These are phyloP conservation scores for Drymonia ruficornis DNA, from an alignment of 2,888 invertebrate genomes.

Conservation along the genomic window DNA sequence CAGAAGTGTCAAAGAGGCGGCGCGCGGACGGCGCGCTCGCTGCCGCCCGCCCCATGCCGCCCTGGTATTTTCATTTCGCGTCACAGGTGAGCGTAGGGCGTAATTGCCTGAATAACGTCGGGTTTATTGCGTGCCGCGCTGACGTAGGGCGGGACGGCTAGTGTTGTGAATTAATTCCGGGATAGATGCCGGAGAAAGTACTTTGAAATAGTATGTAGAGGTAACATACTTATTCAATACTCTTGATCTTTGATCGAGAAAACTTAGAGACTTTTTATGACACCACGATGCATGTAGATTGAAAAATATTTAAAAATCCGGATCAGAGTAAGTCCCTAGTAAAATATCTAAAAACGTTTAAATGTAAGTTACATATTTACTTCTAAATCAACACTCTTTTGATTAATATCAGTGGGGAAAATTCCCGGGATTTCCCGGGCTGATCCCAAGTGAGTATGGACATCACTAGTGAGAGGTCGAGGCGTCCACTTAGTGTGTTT, in stretches of 20 bases:
- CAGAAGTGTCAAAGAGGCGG: slow-evolving; percentile 30
- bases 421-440: background rate
- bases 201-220: background rate
- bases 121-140: slow-evolving; percentile 56
- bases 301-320: too few relatives aligned
- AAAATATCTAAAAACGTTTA: too few relatives aligned
- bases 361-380: too few relatives aligned
- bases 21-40: slow-evolving; percentile 15
- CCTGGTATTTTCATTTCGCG: slow-evolving; percentile 65
- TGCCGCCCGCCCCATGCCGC: slow-evolving; percentile 22
- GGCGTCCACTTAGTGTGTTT: slow-evolving; percentile 36
- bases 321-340: too few relatives aligned
- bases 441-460: background rate
- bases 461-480: slow-evolving; percentile 29
- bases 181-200: background rate
- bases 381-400: too few relatives aligned
- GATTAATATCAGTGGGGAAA: background rate
- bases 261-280: too few relatives aligned
- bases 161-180: slow-evolving; percentile 22
- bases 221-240: background rate
- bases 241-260: background rate
- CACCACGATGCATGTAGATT: too few relatives aligned
- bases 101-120: slow-evolving; percentile 58
- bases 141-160: slow-evolving; percentile 38
- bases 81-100: slow-evolving; percentile 61